Percentiles rank a stretch among this genome's conserved stretches.
Conservation (phyloP, 2,797 vertebrate species). For the Synaphobranchus kaupii region DNA sequence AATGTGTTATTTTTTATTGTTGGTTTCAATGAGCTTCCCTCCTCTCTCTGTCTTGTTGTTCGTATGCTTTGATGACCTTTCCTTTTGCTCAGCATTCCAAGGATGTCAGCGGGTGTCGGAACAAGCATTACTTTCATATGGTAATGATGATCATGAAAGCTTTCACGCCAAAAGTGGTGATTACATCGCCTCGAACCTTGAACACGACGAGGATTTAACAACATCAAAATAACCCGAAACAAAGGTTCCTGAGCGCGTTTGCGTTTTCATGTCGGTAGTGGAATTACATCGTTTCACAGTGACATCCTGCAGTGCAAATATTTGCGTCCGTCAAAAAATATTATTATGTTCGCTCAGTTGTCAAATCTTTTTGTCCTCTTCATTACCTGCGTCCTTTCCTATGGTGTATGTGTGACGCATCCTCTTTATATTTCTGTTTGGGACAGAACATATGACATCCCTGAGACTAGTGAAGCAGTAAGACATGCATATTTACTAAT, state of each 20-base stretch:
- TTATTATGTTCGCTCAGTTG: conserved; percentile 31
- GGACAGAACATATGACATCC: conserved; percentile 71
- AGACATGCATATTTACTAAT: conserved; percentile 73
- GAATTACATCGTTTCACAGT: neutral
- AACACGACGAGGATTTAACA: conserved; percentile 53
- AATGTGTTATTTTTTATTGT: conserved; percentile 58
- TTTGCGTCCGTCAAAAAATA: neutral
- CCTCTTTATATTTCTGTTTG: conserved; percentile 50
- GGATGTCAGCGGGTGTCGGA: conserved; percentile 73
- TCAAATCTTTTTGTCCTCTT: conserved; percentile 60
- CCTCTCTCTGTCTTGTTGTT: conserved; percentile 70
- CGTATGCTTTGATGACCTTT: conserved; percentile 72
- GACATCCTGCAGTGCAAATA: neutral
- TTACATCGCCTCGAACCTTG: conserved; percentile 72
- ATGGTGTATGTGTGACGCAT: conserved; percentile 65
- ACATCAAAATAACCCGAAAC: conserved; percentile 68
- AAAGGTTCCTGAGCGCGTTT: conserved; percentile 36
- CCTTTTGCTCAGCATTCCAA: conserved; percentile 70
- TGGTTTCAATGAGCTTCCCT: conserved; percentile 71
- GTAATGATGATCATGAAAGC: conserved; percentile 57
- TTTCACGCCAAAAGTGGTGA: conserved; percentile 67
- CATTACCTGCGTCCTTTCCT: conserved; percentile 62
- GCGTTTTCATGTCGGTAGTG: neutral
- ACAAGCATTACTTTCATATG: conserved; percentile 72
- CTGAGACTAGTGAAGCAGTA: conserved; percentile 74